Evolutionary conservation across 2,888 invertebrate species (phyloP), one percentile per base, ranked within the genome.

Genomic region (Nymphalis c-album): DNA sequence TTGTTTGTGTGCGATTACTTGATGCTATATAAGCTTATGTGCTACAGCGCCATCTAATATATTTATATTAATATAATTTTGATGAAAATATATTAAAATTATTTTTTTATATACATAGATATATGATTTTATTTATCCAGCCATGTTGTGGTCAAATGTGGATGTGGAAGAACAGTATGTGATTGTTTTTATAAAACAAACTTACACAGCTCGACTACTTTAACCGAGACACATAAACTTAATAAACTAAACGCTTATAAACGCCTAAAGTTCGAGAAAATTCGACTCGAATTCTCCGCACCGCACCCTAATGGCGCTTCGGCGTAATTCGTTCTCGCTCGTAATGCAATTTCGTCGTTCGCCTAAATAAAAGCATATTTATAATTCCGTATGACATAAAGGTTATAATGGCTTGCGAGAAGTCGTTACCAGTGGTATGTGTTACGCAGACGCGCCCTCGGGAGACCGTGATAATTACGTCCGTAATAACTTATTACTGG

Each of bases 401-500:
- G 73, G 31, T 63, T 58, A 73, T 69, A 71, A 73, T 73, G 66
- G 71, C 59, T 8, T 64, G 40, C 22, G 18, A 10, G 18, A 40
- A 16, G 22, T 60, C 51, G 57, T 46, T 45, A 20, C 58, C 57
- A 58, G 13, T 48, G 58, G 48, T 60, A 31, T 17, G 60, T 40
- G 51, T 40, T 16, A 55, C n/a, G 35, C n/a, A n/a, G 35, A 31
- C 26, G 18, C 40, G n/a, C 57, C 60, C 62, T 60, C 69, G 61
- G 65, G 68, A 63, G 57, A 63, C 71, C 69, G 61, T 63, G 64
- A 70, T 72, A 75, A 76, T 76, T 75, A 73, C 73, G 64, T 45
- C 70, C 71, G 59, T 76, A 75, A 73, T 74, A 71, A 74, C 70
- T 71, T 72, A 74, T 73, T 67, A 71, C 69, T 61, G 68, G 22